A percentile compares a stretch with the other conserved stretches of the same genome.
phyloP scores from a whole-genome alignment of 2,797 vertebrate genomes.

The Pseudopleuronectes americanus region DNA sequence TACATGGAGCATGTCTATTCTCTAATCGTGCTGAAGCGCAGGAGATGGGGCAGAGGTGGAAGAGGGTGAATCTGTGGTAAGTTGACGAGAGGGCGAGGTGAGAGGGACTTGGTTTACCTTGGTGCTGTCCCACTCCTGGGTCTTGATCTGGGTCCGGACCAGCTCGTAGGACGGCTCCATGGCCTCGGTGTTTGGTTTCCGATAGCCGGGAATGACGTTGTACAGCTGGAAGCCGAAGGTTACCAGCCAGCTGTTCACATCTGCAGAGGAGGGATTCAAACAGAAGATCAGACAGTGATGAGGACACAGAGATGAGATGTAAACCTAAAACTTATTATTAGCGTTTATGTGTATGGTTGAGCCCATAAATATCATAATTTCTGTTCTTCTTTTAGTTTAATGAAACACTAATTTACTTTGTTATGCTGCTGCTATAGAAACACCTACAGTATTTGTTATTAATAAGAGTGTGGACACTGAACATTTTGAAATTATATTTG shows the following conservation, averaged over 20 bases:
- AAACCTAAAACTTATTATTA: not conserved
- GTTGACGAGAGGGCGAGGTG: slow-evolving; percentile 27
- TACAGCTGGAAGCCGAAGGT: slow-evolving; percentile 99
- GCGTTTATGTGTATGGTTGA: not conserved
- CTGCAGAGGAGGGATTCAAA: slow-evolving; percentile 75
- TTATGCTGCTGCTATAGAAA: too few species aligned
- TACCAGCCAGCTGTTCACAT: slow-evolving; percentile 99
- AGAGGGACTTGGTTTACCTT: slow-evolving; percentile 84
- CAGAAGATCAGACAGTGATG: slow-evolving; percentile 3
- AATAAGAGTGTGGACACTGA: too few species aligned
- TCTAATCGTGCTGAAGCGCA: slow-evolving; percentile 55
- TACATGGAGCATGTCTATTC: slow-evolving; percentile 62
- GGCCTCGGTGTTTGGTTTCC: slow-evolving; percentile 90
- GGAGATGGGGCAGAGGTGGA: not conserved
- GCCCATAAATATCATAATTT: too few species aligned
- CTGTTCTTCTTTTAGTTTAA: too few species aligned
- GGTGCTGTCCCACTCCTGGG: slow-evolving; percentile 98
- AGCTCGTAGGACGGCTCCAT: slow-evolving; percentile 97
- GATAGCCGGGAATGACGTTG: slow-evolving; percentile 97
- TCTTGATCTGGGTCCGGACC: slow-evolving; percentile 94
- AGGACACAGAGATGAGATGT: not conserved
- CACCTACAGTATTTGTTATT: too few species aligned
- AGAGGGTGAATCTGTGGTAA: slow-evolving; percentile 24
- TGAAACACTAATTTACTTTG: too few species aligned
- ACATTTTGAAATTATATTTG: too few species aligned